Evolutionary conservation across 2,113 vertebrate species (phyloP), one percentile per base, ranked within the genome.

Genomic region (Sisor rabdophorus): DNA sequence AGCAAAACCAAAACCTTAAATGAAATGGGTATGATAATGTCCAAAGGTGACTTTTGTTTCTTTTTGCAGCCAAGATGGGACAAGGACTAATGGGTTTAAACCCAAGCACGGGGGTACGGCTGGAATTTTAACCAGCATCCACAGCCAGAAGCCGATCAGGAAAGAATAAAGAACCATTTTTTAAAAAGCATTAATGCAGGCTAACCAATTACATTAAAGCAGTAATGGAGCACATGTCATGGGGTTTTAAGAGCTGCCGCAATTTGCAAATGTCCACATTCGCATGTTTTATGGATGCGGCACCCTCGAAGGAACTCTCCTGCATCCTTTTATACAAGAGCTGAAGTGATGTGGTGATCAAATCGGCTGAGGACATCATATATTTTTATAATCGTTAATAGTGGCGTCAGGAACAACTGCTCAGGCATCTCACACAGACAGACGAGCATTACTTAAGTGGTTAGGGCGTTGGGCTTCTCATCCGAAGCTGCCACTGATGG

Each of bases 41-140:
- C 58, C 36, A 58, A 56, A n/a, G 24, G 67, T n/a, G n/a, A 71
- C 56, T 69, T 58, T 48, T 68, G 50, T 65, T 65, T 63, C 32
- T 44, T 67, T 47, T 5, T 54, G 28, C 8, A 26, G 28, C 20
- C 44, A 11, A 44, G 72, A 63, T 48, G 7, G 17, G 40, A 36
- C 22, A 58, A 56, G 19, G 26, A 68, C 20, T 52, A 24, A 50
- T 36, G 55, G 47, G 17, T 44, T 24, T 22, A 65, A n/a, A 60
- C 55, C 26, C 4, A 13, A 28, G 17, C 32, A 56, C 24, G n/a
- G 22, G 19, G 16, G 26, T 12, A 47, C 63, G 17, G 24, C 44
- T n/a, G 1, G 30, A 63, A 63, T 19, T 24, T 63, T 55, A 28
- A 48, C 28, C 19, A 53, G 26, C 36, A 63, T 40, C 55, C 17